Evolutionary conservation across 1,140 invertebrate species (phyloP).

Genomic region (Zaprionus nigranus): DNA sequence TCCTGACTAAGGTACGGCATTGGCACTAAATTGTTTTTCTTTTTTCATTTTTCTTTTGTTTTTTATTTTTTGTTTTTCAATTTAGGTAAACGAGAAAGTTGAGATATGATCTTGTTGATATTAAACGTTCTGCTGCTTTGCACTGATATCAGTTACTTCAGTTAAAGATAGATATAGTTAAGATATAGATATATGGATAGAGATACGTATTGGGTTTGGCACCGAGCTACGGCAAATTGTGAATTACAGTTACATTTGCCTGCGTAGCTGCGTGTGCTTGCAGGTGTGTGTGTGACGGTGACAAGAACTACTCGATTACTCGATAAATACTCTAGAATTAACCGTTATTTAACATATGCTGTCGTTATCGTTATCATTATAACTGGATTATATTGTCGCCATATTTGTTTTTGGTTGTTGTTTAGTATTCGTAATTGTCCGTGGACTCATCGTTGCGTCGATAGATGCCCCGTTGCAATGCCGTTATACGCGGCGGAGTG

Average conservation of each 20-base stretch:
- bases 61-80: neutral
- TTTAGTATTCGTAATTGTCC: conserved; percentile 76
- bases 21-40: conserved; percentile 60
- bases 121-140: conserved; percentile 60
- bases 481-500: conserved; percentile 83
- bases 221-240: conserved; percentile 42
- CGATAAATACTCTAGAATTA: conserved; percentile 40
- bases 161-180: conserved; percentile 45
- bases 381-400: conserved; percentile 46
- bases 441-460: conserved; percentile 70
- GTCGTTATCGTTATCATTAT: conserved; percentile 43
- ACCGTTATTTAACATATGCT: conserved; percentile 30
- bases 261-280: conserved; percentile 53
- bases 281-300: conserved; percentile 56
- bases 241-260: conserved; percentile 40
- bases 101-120: conserved; percentile 73
- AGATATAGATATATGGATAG: conserved; percentile 45
- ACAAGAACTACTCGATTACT: conserved; percentile 40
- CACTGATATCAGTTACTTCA: conserved; percentile 77
- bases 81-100: conserved; percentile 27
- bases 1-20: conserved; percentile 61
- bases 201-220: conserved; percentile 50
- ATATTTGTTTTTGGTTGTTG: conserved; percentile 52
- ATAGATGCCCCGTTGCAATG: conserved; percentile 79
- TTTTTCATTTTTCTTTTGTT: conserved; percentile 14